Evolutionary conservation across 2,797 vertebrate species (phyloP).

Genomic region (Micropoecilia bifurca): DNA sequence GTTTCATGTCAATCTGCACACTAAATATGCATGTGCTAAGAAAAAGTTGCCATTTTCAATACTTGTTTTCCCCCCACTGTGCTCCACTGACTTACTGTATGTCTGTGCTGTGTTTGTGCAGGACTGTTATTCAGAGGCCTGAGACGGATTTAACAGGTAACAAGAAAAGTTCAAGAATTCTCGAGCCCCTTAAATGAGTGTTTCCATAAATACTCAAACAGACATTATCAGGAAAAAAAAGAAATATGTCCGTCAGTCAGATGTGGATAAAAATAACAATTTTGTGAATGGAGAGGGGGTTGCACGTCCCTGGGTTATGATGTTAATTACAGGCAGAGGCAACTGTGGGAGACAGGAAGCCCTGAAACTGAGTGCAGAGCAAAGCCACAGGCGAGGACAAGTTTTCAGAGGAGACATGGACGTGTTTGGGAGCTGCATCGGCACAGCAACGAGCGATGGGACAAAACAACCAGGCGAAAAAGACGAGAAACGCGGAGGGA

Average conservation of each 20-base stretch:
- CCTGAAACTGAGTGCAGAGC: conserved; percentile 53
- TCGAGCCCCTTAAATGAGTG: conserved; percentile 52
- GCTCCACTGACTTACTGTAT: neutral
- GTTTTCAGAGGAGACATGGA: conserved; percentile 71
- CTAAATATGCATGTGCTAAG: neutral
- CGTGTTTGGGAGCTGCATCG: conserved; percentile 55
- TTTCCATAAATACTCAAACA: conserved; percentile 60
- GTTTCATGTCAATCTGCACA: neutral
- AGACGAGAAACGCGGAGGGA: conserved; percentile 45
- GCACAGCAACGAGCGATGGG: conserved; percentile 63
- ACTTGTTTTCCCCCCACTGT: neutral
- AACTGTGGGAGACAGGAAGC: conserved; percentile 66
- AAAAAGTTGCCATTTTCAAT: neutral
- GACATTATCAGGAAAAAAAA: conserved; percentile 20
- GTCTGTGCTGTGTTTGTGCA: neutral
- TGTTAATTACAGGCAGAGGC: conserved; percentile 73
- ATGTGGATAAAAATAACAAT: conserved; percentile 55
- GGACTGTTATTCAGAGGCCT: conserved; percentile 10
- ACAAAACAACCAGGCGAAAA: conserved; percentile 62
- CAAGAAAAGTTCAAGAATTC: conserved; percentile 56
- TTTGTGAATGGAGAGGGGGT: conserved; percentile 73
- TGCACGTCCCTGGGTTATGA: conserved; percentile 67
- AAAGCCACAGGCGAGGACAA: conserved; percentile 71
- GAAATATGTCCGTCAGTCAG: conserved; percentile 21
- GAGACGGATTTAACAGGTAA: conserved; percentile 62